These are phyloP conservation scores for Leucania comma DNA, from an alignment of 2,888 invertebrate genomes.

Conservation along the genomic window DNA sequence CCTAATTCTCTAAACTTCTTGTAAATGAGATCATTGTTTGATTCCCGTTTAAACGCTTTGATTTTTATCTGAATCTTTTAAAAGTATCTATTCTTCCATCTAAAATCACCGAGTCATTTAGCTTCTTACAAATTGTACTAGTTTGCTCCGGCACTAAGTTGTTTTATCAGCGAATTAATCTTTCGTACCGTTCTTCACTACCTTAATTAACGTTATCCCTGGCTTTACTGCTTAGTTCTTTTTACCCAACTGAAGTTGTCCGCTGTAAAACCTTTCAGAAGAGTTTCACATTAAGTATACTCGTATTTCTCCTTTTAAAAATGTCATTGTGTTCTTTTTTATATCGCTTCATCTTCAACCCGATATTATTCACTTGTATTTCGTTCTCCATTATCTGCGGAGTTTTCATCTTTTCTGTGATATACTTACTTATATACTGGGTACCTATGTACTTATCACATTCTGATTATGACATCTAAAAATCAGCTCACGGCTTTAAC, in stretches of 20 bases:
- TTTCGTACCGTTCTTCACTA: conserved; percentile 17
- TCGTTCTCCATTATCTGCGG: too few relatives aligned
- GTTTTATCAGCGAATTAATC: conserved; percentile 21
- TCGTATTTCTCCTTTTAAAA: neutral
- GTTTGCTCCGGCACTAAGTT: conserved; percentile 1
- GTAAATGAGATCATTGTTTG: conserved; percentile 1
- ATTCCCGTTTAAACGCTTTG: neutral
- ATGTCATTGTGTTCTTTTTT: neutral
- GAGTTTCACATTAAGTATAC: neutral
- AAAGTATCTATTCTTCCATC: neutral
- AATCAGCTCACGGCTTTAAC: conserved; percentile 16
- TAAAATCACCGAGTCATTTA: neutral
- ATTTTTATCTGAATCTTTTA: neutral
- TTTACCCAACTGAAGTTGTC: neutral
- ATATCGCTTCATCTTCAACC: neutral
- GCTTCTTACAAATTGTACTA: conserved; percentile 2
- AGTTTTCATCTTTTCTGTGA: neutral
- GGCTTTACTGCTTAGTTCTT: neutral
- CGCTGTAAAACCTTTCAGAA: neutral
- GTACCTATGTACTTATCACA: neutral
- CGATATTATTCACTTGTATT: neutral
- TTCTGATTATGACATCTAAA: neutral
- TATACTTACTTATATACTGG: too few relatives aligned
- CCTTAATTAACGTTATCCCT: conserved; percentile 10
- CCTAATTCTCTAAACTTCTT: neutral